Evolutionary conservation across 2,888 invertebrate genomes (phyloP), one percentile per base, ranked within the genome.

Genomic region (Oegoconia quadripuncta): DNA sequence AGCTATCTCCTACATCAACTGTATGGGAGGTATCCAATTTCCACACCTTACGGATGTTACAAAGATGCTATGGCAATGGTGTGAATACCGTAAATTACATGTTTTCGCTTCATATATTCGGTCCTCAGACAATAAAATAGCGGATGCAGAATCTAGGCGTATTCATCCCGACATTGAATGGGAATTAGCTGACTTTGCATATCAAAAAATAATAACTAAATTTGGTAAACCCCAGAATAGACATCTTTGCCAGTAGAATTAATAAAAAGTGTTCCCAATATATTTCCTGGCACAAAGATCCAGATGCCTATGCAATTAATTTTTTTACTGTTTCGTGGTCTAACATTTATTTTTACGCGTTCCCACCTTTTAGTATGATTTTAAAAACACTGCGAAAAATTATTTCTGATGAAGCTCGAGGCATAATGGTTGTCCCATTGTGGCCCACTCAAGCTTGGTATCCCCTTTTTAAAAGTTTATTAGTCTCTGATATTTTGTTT

Each of bases 31-130:
- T n/a, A n/a, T n/a, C n/a, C n/a, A n/a, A n/a, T n/a, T 2, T 37
- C 39, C 9, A 47, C 46, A 49, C 20, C 26, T 45, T 6, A 43
- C 39, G 8, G 11, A 39, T 3, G 12, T 38, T 3, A 40, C 40
- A 16, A 26, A 30, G 20, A 6, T 40, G 6, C 23, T 48, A 27
- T 46, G 46, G 46, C 44, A 49, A 25, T 50, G 44, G 37, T 41
- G 43, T 14, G 46, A 50, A 17, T 5, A 28, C 11, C 39, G 11
- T n/a, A 33, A 18, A 17, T 26, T 34, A 27, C 18, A 30, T 15
- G 34, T 39, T 1, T 34, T 34, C 20, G 34, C 39, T 13, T 39
- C 39, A 12, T 39, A 39, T 30, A 35, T 39, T 28, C 5, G 30
- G 2, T 30, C 30, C 4, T 5, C 16, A 15, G 17, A 30, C 11